phyloP scores from a whole-genome alignment of 2,113 vertebrate species.

The Phaetusa simplex region DNA sequence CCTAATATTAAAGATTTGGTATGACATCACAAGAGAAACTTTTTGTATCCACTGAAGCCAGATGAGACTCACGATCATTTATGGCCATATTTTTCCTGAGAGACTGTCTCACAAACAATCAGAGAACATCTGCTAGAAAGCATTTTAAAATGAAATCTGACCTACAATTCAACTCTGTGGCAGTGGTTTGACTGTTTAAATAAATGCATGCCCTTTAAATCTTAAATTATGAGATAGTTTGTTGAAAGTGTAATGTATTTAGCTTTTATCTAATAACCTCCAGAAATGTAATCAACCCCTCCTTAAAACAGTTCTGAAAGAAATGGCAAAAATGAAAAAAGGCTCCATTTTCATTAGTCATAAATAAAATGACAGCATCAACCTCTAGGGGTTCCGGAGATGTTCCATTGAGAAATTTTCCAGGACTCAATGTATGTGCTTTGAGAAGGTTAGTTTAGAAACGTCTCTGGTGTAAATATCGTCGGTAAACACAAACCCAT shows the following conservation, averaged over 20 bases:
- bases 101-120: slow-evolving; percentile 74
- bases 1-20: slow-evolving; percentile 39
- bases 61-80: slow-evolving; percentile 54
- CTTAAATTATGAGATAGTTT: slow-evolving; percentile 85
- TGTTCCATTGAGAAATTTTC: slow-evolving; percentile 63
- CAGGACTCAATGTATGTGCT: slow-evolving; percentile 22
- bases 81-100: slow-evolving; percentile 56
- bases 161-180: slow-evolving; percentile 80
- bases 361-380: slow-evolving; percentile 68
- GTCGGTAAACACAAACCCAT: neutral
- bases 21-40: slow-evolving; percentile 60
- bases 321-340: slow-evolving; percentile 71
- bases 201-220: slow-evolving; percentile 83
- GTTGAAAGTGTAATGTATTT: slow-evolving; percentile 87
- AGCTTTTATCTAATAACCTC: slow-evolving; percentile 82
- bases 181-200: slow-evolving; percentile 72
- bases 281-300: slow-evolving; percentile 77
- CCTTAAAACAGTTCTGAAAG: slow-evolving; percentile 72
- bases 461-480: neutral
- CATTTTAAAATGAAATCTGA: slow-evolving; percentile 79
- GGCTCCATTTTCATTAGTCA: slow-evolving; percentile 73
- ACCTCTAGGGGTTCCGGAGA: slow-evolving; percentile 59
- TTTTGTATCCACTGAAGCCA: slow-evolving; percentile 22
- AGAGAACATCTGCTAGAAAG: slow-evolving; percentile 73
- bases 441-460: slow-evolving; percentile 33